phyloP scores from a whole-genome alignment of 2,888 invertebrate genomes.

The Chalcis sispes region DNA sequence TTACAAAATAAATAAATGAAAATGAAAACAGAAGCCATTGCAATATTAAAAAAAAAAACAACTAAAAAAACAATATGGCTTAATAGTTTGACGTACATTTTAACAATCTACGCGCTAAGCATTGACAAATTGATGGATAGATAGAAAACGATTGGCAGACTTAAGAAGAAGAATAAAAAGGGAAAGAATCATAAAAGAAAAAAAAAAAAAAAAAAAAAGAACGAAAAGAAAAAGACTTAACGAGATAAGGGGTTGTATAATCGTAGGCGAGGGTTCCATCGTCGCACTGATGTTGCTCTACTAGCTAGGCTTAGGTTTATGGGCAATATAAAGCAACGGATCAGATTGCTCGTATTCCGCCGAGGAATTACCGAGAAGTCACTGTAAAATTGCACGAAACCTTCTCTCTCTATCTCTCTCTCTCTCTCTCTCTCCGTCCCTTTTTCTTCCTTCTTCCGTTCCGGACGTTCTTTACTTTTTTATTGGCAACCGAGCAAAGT shows the following conservation, averaged over 20 bases:
- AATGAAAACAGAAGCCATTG: too few relatives aligned
- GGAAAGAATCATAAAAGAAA: background rate
- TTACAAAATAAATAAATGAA: too few relatives aligned
- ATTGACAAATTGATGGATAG: background rate
- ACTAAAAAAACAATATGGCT: too few relatives aligned
- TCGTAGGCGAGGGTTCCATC: too few relatives aligned
- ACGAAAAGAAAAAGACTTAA: constrained; percentile 40
- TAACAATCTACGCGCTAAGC: background rate
- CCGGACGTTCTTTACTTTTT: constrained; percentile 15
- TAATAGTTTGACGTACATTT: background rate
- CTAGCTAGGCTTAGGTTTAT: constrained; percentile 52
- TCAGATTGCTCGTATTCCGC: constrained; percentile 55
- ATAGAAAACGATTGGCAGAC: background rate
- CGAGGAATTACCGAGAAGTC: constrained; percentile 54
- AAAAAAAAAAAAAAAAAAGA: constrained; percentile 12
- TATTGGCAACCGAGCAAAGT: too few relatives aligned
- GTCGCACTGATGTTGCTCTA: background rate
- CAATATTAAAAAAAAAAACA: too few relatives aligned
- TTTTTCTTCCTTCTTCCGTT: background rate
- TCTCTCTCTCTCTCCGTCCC: background rate
- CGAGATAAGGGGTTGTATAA: constrained; percentile 50
- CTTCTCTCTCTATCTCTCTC: background rate
- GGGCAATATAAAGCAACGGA: constrained; percentile 54
- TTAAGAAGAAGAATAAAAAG: background rate
- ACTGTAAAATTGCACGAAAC: constrained; percentile 54